These are phyloP conservation scores for Sitta carolinensis DNA, from an alignment of 2,797 vertebrate genomes.

Conservation along the genomic window DNA sequence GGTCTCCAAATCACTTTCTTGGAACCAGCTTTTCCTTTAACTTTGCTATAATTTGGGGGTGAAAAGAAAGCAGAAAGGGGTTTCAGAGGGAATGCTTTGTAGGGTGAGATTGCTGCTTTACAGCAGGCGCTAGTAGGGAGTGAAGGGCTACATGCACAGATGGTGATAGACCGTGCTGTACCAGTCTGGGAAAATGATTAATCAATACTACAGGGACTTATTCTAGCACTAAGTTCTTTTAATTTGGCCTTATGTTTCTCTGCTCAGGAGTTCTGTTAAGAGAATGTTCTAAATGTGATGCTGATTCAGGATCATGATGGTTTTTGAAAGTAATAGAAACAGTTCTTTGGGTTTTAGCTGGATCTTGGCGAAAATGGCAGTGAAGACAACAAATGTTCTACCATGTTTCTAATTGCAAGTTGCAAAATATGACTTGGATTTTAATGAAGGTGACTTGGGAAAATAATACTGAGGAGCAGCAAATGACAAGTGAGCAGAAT, in stretches of 20 bases:
- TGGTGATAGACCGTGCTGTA: constrained; percentile 32
- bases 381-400: constrained; percentile 46
- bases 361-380: constrained; percentile 1
- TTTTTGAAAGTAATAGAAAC: constrained; percentile 3
- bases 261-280: constrained; percentile 14
- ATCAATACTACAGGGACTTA: constrained; percentile 42
- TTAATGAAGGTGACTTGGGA: background rate
- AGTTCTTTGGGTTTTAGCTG: background rate
- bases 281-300: constrained; percentile 31
- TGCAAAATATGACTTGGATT: background rate
- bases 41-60: background rate
- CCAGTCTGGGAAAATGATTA: constrained; percentile 52
- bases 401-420: background rate
- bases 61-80: background rate
- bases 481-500: background rate
- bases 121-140: background rate
- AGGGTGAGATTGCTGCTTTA: background rate
- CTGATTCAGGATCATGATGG: constrained; percentile 31
- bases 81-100: background rate
- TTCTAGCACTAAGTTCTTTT: constrained; percentile 13
- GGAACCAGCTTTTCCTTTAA: background rate
- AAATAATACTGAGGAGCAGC: background rate
- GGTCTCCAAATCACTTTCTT: background rate
- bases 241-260: constrained; percentile 54
- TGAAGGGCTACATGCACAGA: constrained; percentile 14